Percentiles rank a stretch among this genome's conserved stretches.
Evolutionary conservation across 2,888 invertebrate genomes (phyloP).

Genomic region (Philopedon plagiatum): DNA sequence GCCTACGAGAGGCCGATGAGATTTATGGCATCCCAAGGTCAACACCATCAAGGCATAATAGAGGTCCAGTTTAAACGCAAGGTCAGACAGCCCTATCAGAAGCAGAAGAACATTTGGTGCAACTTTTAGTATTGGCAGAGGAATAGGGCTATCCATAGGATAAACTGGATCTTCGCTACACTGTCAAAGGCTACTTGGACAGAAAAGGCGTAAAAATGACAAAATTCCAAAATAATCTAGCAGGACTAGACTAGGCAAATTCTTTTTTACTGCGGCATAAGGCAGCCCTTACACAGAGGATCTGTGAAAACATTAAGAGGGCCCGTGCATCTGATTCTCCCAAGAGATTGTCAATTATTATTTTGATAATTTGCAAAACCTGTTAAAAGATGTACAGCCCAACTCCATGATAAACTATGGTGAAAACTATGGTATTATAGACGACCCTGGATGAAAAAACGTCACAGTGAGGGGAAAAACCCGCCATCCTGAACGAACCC

Average conservation of each 20-base stretch:
- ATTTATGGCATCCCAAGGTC: too few species aligned
- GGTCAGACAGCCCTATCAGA: too few species aligned
- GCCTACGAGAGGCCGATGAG: too few species aligned
- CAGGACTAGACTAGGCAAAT: not conserved
- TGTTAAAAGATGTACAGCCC: slow-evolving; percentile 12
- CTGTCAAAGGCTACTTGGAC: not conserved
- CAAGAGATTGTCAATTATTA: not conserved
- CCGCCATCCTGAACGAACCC: slow-evolving; percentile 60
- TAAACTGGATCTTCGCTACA: not conserved
- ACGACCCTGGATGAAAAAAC: slow-evolving; percentile 61
- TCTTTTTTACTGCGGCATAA: slow-evolving; percentile 9
- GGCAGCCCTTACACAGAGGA: slow-evolving; percentile 17
- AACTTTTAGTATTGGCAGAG: too few species aligned
- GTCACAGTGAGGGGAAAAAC: slow-evolving; percentile 56
- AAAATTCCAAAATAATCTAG: not conserved
- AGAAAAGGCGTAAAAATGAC: slow-evolving; percentile 3
- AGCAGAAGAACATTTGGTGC: too few species aligned
- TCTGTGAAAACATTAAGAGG: slow-evolving; percentile 30
- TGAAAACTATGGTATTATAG: slow-evolving; percentile 61
- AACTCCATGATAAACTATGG: slow-evolving; percentile 60
- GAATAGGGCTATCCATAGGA: not conserved
- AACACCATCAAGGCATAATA: too few species aligned
- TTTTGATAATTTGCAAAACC: not conserved
- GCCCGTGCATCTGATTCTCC: not conserved
- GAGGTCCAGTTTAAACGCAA: too few species aligned